phyloP scores from a whole-genome alignment of 2,113 vertebrate genomes.

The Notothenia coriiceps region DNA sequence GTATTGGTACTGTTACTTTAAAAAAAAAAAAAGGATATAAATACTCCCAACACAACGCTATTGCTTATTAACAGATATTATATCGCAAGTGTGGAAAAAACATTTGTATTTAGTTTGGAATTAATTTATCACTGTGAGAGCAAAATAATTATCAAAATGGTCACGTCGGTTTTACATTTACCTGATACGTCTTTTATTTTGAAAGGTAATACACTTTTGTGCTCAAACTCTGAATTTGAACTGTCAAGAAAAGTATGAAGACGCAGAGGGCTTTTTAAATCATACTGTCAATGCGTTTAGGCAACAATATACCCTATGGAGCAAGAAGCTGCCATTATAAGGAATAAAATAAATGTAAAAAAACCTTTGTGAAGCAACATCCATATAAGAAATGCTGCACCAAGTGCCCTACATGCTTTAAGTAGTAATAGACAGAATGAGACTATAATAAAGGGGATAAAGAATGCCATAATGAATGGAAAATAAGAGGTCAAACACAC shows the following conservation, averaged over 20 bases:
- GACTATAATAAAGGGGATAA: too few species aligned
- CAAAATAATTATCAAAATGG: neutral
- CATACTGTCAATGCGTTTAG: neutral
- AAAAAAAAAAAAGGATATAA: neutral
- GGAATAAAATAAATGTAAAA: too few species aligned
- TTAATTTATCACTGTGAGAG: neutral
- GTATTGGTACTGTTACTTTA: neutral
- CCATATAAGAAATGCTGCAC: too few species aligned
- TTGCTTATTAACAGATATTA: neutral
- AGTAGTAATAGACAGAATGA: too few species aligned
- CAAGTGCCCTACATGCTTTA: too few species aligned
- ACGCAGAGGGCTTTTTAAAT: neutral
- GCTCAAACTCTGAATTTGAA: conserved; percentile 56
- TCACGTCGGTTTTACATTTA: neutral
- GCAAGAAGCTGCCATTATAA: neutral
- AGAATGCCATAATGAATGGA: too few species aligned
- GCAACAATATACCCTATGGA: neutral
- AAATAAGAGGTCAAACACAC: too few species aligned
- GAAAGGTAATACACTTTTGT: neutral
- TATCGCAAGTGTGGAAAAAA: conserved; percentile 10
- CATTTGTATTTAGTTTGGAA: neutral
- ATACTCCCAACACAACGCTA: too few species aligned
- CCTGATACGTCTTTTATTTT: conserved; percentile 25
- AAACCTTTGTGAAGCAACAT: too few species aligned
- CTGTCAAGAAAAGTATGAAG: neutral